Percentiles rank a stretch among this genome's conserved stretches.
Evolutionary conservation across 2,888 invertebrate genomes (phyloP).

Genomic region (Drosophila emarginata): DNA sequence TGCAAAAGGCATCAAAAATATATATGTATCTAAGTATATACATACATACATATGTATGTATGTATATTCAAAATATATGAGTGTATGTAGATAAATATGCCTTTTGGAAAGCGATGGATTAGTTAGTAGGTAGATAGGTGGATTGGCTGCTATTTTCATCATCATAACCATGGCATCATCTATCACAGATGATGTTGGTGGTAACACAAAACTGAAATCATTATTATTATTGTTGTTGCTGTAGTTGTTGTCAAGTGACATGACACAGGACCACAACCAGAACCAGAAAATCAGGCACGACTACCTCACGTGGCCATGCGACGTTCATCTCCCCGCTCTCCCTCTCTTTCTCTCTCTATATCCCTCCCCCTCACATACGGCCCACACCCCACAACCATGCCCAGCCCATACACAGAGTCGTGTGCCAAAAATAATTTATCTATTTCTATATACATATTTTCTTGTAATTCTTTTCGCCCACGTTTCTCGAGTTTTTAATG

Average conservation of each 20-base stretch:
- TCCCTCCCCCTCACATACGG: neutral
- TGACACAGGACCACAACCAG: conserved; percentile 1
- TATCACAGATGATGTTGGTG: conserved; percentile 21
- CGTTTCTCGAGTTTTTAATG: conserved; percentile 31
- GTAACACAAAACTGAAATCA: conserved; percentile 41
- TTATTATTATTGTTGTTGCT: neutral
- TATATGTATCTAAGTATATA: conserved; percentile 24
- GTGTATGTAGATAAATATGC: neutral
- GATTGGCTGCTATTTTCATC: conserved; percentile 33
- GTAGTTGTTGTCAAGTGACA: conserved; percentile 48
- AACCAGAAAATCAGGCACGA: conserved; percentile 12
- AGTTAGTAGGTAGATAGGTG: neutral
- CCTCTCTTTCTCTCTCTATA: too few relatives aligned
- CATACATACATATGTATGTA: neutral
- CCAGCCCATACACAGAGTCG: conserved; percentile 31
- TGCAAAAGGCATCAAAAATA: conserved; percentile 16
- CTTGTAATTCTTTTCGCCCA: conserved; percentile 31
- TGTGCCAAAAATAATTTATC: conserved; percentile 67
- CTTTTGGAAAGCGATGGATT: conserved; percentile 26
- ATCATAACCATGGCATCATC: conserved; percentile 46
- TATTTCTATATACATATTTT: conserved; percentile 28
- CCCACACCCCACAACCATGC: neutral
- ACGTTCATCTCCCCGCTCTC: neutral
- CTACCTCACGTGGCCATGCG: conserved; percentile 43
- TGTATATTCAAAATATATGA: neutral